Evolutionary conservation across 2,113 vertebrate genomes (phyloP), one percentile per base, ranked within the genome.

Genomic region (Pseudorhombus dupliciocellatus): DNA sequence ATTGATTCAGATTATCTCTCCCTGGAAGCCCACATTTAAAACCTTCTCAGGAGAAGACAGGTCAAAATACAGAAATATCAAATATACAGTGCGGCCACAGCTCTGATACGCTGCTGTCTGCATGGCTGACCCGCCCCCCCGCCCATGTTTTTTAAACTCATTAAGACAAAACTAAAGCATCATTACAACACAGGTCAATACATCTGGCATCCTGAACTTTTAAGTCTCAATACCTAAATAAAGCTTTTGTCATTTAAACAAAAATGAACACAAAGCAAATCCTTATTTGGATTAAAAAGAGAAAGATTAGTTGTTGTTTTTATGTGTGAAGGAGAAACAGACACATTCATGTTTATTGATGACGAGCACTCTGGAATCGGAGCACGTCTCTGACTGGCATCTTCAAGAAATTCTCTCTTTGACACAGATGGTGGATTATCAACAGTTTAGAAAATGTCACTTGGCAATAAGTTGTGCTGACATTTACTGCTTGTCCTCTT

Each of bases 401-500:
- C 80, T 84, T 84, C 54, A 24, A 84, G 72, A 51, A 66, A 74
- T 79, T 82, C 74, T 74, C 76, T 70, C 88, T 85, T 89, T 84
- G 84, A 92, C 86, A 85, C 88, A 90, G 85, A 89, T 87, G 84
- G 88, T 50, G 84, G 90, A 93, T 93, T 90, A 92, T 90, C 88
- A 89, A 90, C 79, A 85, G 87, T 89, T 89, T 85, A 88, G 75
- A 89, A 91, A 90, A 85, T 83, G 77, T 87, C 89, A 89, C 85
- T 91, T 70, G 83, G 79, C 81, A 79, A 87, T 80, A 85, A 84
- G 76, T 88, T 55, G 50, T 61, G 81, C 67, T 87, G 90, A 91
- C 88, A 87, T 91, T 92, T 89, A 91, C 83, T 85, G 84, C 89
- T 86, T 85, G 83, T 91, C 88, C 84, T 88, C 83, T 86, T 86